Percentiles rank a stretch among this genome's conserved stretches.
Conservation (phyloP, 1,140 invertebrate genomes). For the Drosophila tropicalis region DNA sequence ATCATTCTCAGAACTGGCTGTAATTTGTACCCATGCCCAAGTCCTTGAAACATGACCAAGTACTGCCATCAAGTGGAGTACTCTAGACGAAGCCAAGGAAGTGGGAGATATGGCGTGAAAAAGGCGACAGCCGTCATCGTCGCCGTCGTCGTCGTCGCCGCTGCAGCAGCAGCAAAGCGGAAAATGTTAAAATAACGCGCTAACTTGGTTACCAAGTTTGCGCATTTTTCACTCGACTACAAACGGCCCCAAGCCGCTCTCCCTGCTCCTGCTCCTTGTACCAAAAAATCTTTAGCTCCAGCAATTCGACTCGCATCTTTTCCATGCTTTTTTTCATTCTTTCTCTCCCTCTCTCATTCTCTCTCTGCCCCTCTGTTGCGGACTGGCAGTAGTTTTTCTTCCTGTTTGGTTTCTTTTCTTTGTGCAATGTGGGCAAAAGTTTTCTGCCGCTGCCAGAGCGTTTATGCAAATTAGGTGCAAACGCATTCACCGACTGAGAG, state of each 20-base stretch:
- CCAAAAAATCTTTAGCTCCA: slow-evolving; percentile 27
- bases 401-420: slow-evolving; percentile 32
- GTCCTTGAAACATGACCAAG: slow-evolving; percentile 59
- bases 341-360: no score
- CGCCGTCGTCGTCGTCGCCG: neutral
- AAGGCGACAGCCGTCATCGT: slow-evolving; percentile 48
- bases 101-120: slow-evolving; percentile 43
- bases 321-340: no score
- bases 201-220: slow-evolving; percentile 82
- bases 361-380: neutral
- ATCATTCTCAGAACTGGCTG: slow-evolving; percentile 71
- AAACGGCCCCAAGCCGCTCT: neutral
- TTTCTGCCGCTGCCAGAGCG: slow-evolving; percentile 71
- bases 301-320: slow-evolving; percentile 50
- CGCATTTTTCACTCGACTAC: slow-evolving; percentile 63
- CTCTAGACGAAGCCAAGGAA: slow-evolving; percentile 1
- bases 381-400: slow-evolving; percentile 47
- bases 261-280: neutral
- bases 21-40: slow-evolving; percentile 68
- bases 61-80: neutral
- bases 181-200: slow-evolving; percentile 82
- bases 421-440: slow-evolving; percentile 80
- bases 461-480: slow-evolving; percentile 81
- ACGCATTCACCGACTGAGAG: slow-evolving; percentile 61
- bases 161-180: slow-evolving; percentile 61